A percentile compares a stretch with the other conserved stretches of the same genome.
These are phyloP conservation scores for Melospiza georgiana DNA, from an alignment of 2,113 vertebrate species.

Conservation along the genomic window DNA sequence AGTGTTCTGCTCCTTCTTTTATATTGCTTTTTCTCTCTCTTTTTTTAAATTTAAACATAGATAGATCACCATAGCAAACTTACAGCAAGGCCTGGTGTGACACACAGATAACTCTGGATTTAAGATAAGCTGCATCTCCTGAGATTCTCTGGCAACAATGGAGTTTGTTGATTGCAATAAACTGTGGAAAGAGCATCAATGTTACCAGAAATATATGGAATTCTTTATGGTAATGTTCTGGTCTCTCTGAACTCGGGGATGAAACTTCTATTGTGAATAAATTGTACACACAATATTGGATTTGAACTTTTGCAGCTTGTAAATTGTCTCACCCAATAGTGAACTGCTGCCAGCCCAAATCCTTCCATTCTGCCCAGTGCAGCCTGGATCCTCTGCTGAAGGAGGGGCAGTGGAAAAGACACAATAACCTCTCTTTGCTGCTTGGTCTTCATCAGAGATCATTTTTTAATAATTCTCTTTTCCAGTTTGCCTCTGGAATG, in stretches of 20 bases:
- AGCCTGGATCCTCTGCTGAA: not conserved
- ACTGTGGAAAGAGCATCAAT: not conserved
- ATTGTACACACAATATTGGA: not conserved
- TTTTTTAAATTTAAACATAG: not conserved
- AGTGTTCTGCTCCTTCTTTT: not conserved
- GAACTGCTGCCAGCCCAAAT: not conserved
- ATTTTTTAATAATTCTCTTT: not conserved
- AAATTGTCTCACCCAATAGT: not conserved
- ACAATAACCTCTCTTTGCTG: not conserved
- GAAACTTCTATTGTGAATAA: not conserved
- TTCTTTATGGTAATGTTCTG: not conserved
- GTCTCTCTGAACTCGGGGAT: not conserved
- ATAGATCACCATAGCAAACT: not conserved
- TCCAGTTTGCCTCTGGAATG: not conserved
- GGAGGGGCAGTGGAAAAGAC: not conserved
- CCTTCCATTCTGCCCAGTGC: not conserved
- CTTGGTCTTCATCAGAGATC: not conserved
- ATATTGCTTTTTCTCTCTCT: not conserved
- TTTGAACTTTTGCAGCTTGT: not conserved
- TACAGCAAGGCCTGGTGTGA: not conserved
- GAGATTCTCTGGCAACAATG: not conserved
- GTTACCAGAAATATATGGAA: not conserved
- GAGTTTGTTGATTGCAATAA: not conserved
- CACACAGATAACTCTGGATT: not conserved
- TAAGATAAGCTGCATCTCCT: not conserved